Conservation (phyloP, 2,113 vertebrate species). For the Myotis lucifugus region DNA sequence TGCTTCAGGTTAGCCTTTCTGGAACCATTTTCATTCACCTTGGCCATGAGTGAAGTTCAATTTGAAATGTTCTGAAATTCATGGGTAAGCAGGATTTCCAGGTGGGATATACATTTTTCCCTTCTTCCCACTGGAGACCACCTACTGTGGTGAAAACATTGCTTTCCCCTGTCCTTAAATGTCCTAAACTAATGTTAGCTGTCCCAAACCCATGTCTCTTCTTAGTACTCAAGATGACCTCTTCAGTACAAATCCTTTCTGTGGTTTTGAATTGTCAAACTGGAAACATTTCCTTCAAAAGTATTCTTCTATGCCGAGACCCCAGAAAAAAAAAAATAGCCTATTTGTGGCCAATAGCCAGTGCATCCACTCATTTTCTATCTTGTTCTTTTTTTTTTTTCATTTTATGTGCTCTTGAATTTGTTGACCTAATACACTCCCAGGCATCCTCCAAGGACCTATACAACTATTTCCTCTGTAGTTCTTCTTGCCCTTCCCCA, state of each 20-base stretch:
- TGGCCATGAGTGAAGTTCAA: neutral
- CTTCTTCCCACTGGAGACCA: neutral
- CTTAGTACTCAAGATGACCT: neutral
- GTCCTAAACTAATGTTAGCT: fast-evolving
- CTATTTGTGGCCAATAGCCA: neutral
- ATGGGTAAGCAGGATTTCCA: neutral
- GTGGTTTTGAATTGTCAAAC: neutral
- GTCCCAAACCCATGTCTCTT: neutral
- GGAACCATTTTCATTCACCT: neutral
- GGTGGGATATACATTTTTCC: neutral
- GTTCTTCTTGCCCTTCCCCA: neutral
- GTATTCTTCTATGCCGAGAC: neutral
- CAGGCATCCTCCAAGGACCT: neutral
- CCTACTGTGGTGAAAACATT: neutral
- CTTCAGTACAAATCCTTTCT: neutral
- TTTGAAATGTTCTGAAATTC: slow-evolving; percentile 28
- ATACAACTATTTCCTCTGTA: neutral
- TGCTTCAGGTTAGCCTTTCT: neutral
- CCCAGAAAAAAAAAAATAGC: neutral
- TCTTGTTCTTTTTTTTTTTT: neutral
- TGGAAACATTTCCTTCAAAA: neutral
- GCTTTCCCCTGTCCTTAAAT: neutral
- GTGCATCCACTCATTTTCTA: neutral
- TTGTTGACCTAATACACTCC: neutral
- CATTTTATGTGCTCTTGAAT: neutral